Base-by-base conservation (phyloP, 2,888 invertebrate genomes). In the Lutraria lutraria region DNA sequence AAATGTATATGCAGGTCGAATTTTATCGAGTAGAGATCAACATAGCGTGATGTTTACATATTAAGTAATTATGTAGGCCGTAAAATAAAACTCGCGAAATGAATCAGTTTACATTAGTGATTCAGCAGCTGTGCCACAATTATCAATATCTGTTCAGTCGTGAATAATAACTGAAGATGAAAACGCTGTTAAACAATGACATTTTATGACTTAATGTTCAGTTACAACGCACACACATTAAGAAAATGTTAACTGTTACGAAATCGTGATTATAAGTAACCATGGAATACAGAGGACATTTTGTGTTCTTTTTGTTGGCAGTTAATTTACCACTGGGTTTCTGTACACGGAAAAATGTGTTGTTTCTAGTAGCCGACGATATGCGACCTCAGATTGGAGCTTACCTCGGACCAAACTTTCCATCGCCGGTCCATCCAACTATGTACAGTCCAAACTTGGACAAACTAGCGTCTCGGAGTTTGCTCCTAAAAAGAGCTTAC, bases 391-490 rank as follows among this genome's bases (percentile, higher is more conserved):
- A 94, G 88, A 82, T 94, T 13, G 91, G 89, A 10, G 76, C 91
- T 6, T 94, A 91, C 81, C 31, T 83, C n/a, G 92, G 92, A 15
- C 79, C 80, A n/a, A 86, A 91, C 85, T 93, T 89, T 68, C 94
- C 94, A 6, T 88, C 92, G 21, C 91, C 90, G 0, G 91, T 94
- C 6, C 91, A 90, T n/a, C 91, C 91, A 19, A 80, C 60, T 56
- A 93, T 94, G 90, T 89, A 93, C 85, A 93, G 93, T 8, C 94
- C 94, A 15, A 92, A 93, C 80, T 81, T 94, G 29, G 94, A 94
- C 84, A 53, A 68, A 4, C 90, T 94, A 12, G 94, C 94, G 16
- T 72, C 81, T 3, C 86, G 86, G 56, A 92, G 93, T 83, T 88
- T 94, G 19, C 88, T 94, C 15, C 86, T 93, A 8, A 91, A 90